Base-by-base conservation (phyloP, 2,113 vertebrate genomes). In the Phaethon lepturus region DNA sequence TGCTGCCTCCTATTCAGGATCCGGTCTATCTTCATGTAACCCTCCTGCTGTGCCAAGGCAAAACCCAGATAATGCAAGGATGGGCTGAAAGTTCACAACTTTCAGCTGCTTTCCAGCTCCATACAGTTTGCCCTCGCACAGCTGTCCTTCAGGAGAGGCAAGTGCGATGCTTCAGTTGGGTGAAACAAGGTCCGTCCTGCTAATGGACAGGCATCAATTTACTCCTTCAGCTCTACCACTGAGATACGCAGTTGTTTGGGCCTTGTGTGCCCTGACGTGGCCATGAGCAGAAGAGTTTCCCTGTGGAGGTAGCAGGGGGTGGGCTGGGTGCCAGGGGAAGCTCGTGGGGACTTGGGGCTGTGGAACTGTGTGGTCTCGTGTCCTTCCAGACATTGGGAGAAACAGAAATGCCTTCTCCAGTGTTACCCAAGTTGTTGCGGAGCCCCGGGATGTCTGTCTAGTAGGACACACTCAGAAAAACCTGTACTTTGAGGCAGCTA, bases 301-400 rank as follows among this genome's bases (percentile, higher is more conserved):
- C 15, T 55, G 59, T 31, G 38, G 72, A 73, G 60, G 64, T 19
- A 53, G 16, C 35, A 49, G 20, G 9, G 22, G 33, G 11, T 62
- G 40, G n/a, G n/a, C 62, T 81, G 76, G 28, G 16, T 74, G 23
- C n/a, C 44, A 77, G 26, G 26, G 7, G 31, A 63, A n/a, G 42
- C 31, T 79, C 1, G 0, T 0, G 3, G 53, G 24, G 7, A 3
- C 33, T 55, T 38, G 23, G 5, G 42, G 16, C 26, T 74, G 47
- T 62, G 45, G 26, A 74, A 60, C 11, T 19, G 12, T 38, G 42
- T 62, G 42, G 17, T 50, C 52, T 68, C 2, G 1, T 20, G 29
- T 47, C n/a, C 47, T 22, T 38, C 52, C 1, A 1, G 45, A 44
- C 18, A 9, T 11, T 3, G 7, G 24, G 23, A 38, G 44, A 42